Evolutionary conservation across 2,113 vertebrate genomes (phyloP), one percentile per base, ranked within the genome.

Genomic region (Illadopsis cleaveri): DNA sequence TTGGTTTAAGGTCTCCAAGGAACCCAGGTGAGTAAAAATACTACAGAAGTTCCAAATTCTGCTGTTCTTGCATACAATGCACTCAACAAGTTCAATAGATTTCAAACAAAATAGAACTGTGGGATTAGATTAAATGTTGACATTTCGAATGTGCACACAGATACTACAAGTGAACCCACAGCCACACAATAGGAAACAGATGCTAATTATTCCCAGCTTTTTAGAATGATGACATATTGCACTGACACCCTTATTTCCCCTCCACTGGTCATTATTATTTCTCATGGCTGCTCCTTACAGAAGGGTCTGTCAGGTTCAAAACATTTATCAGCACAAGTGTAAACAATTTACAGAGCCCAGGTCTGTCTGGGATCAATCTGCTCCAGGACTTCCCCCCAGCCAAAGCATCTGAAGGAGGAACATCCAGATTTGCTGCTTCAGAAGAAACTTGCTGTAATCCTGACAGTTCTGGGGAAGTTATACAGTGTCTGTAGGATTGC

Each of bases 401-500:
- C n/a, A 18, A 1, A 56, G 33, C 19, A 44, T 5, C 48, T 30
- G 17, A 51, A 53, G 22, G 58, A 17, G 44, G 4, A 84, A 45
- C 7, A 86, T 5, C 17, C 30, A 57, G 45, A 65, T 30, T 37
- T 53, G 40, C 61, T 47, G 48, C 62, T 77, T 76, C 62, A 45
- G 5, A 66, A 64, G 78, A 53, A 65, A 15, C 6, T 20, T 16
- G 5, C 35, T 24, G 28, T 4, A 37, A 11, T 37, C 22, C 73
- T 33, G 28, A 28, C 20, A 73, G 58, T 54, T 57, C 50, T 35
- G 31, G 10, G n/a, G 56, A 56, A 42, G 9, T 57, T 40, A 31
- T 5, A 40, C 4, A 48, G 15, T 5, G 0, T 7, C 45, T 6
- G 37, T 0, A 28, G 31, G 38, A 44, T 5, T 25, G 23, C 1